A percentile compares a stretch with the other conserved stretches of the same genome.
These are phyloP conservation scores for Siphamia tubifer DNA, from an alignment of 2,113 vertebrate genomes.

Conservation along the genomic window DNA sequence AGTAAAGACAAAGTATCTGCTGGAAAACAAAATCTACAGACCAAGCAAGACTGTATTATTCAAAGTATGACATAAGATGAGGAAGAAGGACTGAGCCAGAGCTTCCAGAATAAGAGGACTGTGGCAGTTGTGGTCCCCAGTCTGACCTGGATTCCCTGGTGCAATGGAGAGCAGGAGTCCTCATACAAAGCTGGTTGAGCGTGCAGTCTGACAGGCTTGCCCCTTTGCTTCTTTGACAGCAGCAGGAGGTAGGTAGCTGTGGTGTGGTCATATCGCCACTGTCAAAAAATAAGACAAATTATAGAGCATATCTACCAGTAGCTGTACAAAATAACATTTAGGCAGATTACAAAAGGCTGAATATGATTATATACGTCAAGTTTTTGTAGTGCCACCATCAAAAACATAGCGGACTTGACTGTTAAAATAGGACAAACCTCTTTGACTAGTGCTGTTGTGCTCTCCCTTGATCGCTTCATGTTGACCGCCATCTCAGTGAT, in stretches of 20 bases:
- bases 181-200: conserved; percentile 23
- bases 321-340: background rate
- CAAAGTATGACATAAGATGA: background rate
- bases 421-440: conserved; percentile 73
- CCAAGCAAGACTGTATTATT: too few species aligned
- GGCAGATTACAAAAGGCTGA: background rate
- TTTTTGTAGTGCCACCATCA: background rate
- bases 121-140: background rate
- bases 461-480: conserved; percentile 82
- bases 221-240: conserved; percentile 86
- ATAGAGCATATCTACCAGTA: background rate
- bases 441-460: conserved; percentile 81
- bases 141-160: conserved; percentile 75
- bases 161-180: conserved; percentile 35
- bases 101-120: background rate
- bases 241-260: conserved; percentile 92
- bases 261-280: conserved; percentile 93
- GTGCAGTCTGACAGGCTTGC: conserved; percentile 82
- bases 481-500: conserved; percentile 89
- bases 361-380: background rate
- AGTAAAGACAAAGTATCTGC: background rate
- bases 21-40: background rate
- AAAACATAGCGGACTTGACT: background rate
- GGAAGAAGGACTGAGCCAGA: background rate
- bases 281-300: background rate